Evolutionary conservation across 2,888 invertebrate species (phyloP), one percentile per base, ranked within the genome.

Genomic region (Spatulosminthurus flaviceps): DNA sequence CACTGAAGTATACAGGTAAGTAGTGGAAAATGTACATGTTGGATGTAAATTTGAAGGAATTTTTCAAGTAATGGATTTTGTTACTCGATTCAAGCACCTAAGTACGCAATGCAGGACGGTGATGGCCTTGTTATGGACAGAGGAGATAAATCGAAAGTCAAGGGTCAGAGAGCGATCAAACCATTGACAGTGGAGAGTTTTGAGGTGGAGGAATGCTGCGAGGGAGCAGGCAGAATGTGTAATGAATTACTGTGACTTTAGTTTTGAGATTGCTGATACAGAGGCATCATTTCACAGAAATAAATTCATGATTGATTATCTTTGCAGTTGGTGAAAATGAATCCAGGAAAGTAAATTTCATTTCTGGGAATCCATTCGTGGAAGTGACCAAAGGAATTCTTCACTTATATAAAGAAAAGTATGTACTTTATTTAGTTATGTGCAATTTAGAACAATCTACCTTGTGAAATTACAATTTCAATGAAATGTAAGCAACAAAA

Each of bases 351-450:
- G 72, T 78, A 22, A 80, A 81, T 74, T 98, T 97, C 88, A 95
- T 95, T 86, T 96, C 95, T 85, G 99, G 99, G 2, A 99, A 99
- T 90, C 98, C 98, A 0, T 92, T 94, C 86, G 96, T 98, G 0
- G 98, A 99, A 89, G 93, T 96, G 43, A 97, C 97, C 0, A 96
- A 96, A 88, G 99, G 99, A 60, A 93, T 99, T 70, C 89, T 99
- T 79, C 99, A 99, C 90, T 90, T 99, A 24, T 98, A 96, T 88
- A 98, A 98, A 88, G 97, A 98, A 88, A 96, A 97, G 97, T 97
- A 89, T 89, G 91, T 89, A 82, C 70, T 24, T 24, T 60, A n/a
- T n/a, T n/a, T n/a, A n/a, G n/a, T n/a, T n/a, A n/a, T n/a, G n/a
- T n/a, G n/a, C n/a, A n/a, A n/a, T n/a, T n/a, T n/a, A n/a, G n/a